phyloP scores from a whole-genome alignment of 2,797 vertebrate genomes.

The Myiotriccus ornatus region DNA sequence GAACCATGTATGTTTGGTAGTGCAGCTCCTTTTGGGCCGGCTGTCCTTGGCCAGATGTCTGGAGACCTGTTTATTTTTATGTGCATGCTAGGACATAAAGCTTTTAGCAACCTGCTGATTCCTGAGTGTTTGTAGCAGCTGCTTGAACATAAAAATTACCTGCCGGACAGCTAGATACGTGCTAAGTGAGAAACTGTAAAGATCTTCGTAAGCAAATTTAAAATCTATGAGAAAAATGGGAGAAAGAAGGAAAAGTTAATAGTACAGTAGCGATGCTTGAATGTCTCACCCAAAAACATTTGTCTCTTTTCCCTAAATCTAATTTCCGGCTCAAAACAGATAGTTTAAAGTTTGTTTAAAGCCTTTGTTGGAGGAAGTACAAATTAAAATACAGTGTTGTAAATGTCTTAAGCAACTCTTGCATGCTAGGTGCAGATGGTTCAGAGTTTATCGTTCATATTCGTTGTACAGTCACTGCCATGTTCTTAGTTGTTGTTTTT shows the following conservation, averaged over 20 bases:
- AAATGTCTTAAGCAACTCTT: neutral
- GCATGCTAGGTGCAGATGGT: neutral
- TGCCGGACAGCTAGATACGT: neutral
- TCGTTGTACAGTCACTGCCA: neutral
- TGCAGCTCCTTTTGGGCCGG: neutral
- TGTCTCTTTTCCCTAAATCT: neutral
- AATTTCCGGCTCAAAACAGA: neutral
- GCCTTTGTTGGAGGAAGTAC: neutral
- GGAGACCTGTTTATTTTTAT: neutral
- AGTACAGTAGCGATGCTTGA: neutral
- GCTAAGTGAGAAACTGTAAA: neutral
- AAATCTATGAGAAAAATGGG: neutral
- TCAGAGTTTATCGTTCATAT: neutral
- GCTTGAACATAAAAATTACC: neutral
- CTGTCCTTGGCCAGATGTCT: neutral
- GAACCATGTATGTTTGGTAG: neutral
- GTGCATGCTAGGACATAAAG: neutral
- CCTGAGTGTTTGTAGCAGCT: neutral
- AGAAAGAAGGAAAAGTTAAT: neutral
- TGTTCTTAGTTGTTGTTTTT: neutral
- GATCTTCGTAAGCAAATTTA: neutral
- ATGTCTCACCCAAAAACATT: neutral
- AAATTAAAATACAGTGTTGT: neutral
- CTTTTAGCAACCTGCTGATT: neutral
- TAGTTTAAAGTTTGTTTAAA: neutral